A percentile compares a stretch with the other conserved stretches of the same genome.
phyloP scores from a whole-genome alignment of 2,113 vertebrate genomes.

The Ciconia stormi region DNA sequence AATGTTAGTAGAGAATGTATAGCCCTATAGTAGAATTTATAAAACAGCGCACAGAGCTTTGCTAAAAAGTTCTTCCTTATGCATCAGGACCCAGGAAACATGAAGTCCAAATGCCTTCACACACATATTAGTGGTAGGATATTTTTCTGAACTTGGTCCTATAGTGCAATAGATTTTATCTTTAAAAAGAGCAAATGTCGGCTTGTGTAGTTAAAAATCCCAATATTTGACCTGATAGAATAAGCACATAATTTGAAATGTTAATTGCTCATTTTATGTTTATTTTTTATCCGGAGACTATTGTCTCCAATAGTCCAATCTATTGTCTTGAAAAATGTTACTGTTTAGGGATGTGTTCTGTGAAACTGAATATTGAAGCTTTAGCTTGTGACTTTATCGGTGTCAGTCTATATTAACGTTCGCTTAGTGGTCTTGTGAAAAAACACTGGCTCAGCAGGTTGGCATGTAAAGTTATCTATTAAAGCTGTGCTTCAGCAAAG shows the following conservation, averaged over 20 bases:
- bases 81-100: background rate
- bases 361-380: background rate
- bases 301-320: background rate
- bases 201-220: background rate
- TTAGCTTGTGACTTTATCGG: background rate
- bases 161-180: background rate
- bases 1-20: background rate
- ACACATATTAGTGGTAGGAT: rapidly evolving
- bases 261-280: background rate
- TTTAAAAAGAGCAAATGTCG: background rate
- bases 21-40: background rate
- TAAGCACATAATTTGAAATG: background rate
- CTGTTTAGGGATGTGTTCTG: background rate
- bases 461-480: background rate
- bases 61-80: background rate
- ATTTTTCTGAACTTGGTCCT: background rate
- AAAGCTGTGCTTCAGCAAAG: constrained; percentile 1
- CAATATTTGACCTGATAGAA: background rate
- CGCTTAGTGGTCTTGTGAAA: background rate
- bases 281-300: background rate
- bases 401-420: background rate
- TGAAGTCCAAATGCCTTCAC: background rate
- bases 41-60: background rate
- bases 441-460: background rate
- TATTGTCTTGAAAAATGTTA: background rate